A percentile compares a stretch with the other conserved stretches of the same genome.
These are phyloP conservation scores for Actenoides lindsayi DNA, from an alignment of 2,113 vertebrate species.

Conservation along the genomic window DNA sequence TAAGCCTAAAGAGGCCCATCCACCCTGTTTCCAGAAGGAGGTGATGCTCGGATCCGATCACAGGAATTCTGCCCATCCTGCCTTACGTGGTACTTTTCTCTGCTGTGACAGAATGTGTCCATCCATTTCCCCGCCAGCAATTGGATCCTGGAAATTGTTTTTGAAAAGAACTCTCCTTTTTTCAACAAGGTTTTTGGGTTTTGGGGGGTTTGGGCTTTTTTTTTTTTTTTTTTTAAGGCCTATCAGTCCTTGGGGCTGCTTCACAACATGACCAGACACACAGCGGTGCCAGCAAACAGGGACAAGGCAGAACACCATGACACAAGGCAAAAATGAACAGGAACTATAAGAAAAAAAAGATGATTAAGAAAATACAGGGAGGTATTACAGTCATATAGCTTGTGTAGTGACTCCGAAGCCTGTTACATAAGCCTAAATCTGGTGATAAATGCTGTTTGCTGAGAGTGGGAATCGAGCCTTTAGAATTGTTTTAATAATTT, in stretches of 20 bases:
- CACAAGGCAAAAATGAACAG: neutral
- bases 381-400: neutral
- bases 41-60: neutral
- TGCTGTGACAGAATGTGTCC: neutral
- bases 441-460: neutral
- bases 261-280: neutral
- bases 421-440: neutral
- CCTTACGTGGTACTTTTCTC: rapidly evolving
- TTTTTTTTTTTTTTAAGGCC: neutral
- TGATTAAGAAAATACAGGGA: neutral
- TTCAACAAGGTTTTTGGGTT: too few species aligned
- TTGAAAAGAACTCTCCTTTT: neutral
- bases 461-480: neutral
- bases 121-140: rapidly evolving
- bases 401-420: neutral
- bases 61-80: neutral
- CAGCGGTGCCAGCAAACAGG: rapidly evolving
- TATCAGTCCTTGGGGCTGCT: neutral
- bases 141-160: neutral
- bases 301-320: neutral
- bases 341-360: neutral
- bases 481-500: neutral
- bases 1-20: neutral
- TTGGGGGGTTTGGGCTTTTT: neutral
- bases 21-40: neutral